phyloP scores from a whole-genome alignment of 92 coral and sea anemone genomes.

The Phenganax marumi region DNA sequence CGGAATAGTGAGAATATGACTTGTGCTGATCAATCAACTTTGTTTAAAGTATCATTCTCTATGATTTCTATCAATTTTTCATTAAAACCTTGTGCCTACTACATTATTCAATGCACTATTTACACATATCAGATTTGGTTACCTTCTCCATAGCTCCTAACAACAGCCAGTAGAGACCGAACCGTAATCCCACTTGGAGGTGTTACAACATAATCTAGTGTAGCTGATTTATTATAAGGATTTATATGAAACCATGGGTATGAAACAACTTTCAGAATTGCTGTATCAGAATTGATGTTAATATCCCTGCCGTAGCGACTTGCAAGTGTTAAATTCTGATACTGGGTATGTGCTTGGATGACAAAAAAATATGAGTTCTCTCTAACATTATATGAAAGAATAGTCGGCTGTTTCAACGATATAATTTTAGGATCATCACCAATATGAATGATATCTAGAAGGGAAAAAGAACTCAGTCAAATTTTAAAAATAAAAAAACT shows the following conservation, averaged over 20 bases:
- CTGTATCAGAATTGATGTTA: conserved; percentile 64
- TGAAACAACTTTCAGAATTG: conserved; percentile 47
- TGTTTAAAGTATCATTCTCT: neutral
- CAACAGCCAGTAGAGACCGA: conserved; percentile 59
- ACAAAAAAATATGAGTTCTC: conserved; percentile 68
- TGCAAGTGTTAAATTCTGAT: conserved; percentile 56
- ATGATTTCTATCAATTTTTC: neutral
- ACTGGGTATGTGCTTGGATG: conserved; percentile 80
- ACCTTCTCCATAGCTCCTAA: conserved; percentile 73
- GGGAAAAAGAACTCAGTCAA: too few relatives aligned
- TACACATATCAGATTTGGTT: conserved; percentile 3
- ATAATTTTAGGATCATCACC: too few relatives aligned
- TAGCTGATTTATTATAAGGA: neutral
- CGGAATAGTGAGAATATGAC: too few relatives aligned
- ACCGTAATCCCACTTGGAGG: conserved; percentile 34
- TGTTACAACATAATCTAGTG: conserved; percentile 15
- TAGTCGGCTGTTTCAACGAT: too few relatives aligned
- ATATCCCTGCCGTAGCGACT: conserved; percentile 50
- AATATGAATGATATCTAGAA: too few relatives aligned
- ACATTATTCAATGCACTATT: neutral
- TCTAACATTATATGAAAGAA: neutral
- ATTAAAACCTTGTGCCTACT: neutral
- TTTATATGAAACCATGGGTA: neutral
- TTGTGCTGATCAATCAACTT: neutral
- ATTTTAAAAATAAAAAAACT: too few relatives aligned